Base-by-base conservation (phyloP, 2,113 vertebrate species). In the Entosphenus tridentatus region DNA sequence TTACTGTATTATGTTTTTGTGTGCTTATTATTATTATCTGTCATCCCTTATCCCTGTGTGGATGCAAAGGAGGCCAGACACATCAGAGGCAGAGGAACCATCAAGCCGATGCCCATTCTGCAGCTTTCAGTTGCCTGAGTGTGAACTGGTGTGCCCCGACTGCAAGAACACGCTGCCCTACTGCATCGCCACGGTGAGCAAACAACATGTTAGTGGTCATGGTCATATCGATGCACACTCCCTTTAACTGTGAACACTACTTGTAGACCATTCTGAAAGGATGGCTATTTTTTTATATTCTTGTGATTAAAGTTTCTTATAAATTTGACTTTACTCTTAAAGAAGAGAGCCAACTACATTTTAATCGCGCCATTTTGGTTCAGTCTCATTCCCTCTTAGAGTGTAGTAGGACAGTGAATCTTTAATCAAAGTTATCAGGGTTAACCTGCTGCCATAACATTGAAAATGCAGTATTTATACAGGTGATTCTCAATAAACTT, bases 101-200 rank as follows among this genome's bases (percentile, higher is more conserved):
- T 85, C 79, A 0, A 86, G 85, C 10, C 81, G 85, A 0, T 98
- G 92, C 73, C 93, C 90, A 0, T 91, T 81, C 70, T 98, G 92
- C 21, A 80, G 79, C 3, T 87, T 86, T 77, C 83, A 83, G 72
- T 83, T 97, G 12, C 84, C 89, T 0, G 85, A 93, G 71, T 86
- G 83, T 1, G 89, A 95, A 67, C 85, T 98, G 2, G 70, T 98
- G 67, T 98, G 93, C 67, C 85, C 83, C 0, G 81, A 86, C 70
- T 98, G 93, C 75, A 96, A 98, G 73, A 98, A 95, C 78, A 95
- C 79, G 71, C 81, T 95, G 54, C 92, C 92, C 0, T 96, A 98
- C 69, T 98, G 93, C 73, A 88, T 98, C 6, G 85, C 81, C 57
- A 96, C 93, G 3, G 93, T 98, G 71, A 81, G 80, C 79, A 16